These are phyloP conservation scores for Chironex yamaguchii DNA, from an alignment of 30 jellyfish, hydroid and myxozoan species.

Conservation along the genomic window DNA sequence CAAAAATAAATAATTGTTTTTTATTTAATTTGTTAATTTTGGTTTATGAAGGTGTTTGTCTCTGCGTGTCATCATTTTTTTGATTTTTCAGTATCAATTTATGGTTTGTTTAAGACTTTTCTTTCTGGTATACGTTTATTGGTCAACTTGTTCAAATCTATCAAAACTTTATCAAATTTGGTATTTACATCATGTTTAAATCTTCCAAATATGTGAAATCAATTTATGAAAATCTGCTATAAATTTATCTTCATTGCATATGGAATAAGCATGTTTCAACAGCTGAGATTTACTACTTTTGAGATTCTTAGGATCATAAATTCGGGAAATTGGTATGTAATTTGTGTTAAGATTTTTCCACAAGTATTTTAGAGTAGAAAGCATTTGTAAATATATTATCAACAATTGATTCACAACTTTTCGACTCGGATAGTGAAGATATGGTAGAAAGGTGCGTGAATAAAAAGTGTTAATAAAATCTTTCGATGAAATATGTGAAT, in stretches of 20 bases:
- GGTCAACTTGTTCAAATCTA: too few species aligned
- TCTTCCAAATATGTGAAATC: too few species aligned
- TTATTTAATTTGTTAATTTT: too few species aligned
- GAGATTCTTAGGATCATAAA: constrained; percentile 20
- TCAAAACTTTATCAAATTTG: too few species aligned
- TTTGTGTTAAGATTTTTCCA: constrained; percentile 42
- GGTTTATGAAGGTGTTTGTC: too few species aligned
- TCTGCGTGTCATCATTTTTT: constrained; percentile 22
- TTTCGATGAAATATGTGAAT: constrained; percentile 4
- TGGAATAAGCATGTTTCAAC: too few species aligned
- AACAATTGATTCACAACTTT: background rate
- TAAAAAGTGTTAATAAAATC: constrained; percentile 1
- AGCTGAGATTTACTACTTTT: background rate
- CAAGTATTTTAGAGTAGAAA: background rate
- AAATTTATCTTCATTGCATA: too few species aligned
- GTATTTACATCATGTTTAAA: too few species aligned
- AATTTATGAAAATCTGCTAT: too few species aligned
- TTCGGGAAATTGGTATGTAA: constrained; percentile 46
- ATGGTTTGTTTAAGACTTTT: constrained; percentile 25
- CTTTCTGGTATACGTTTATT: too few species aligned
- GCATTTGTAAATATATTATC: constrained; percentile 32
- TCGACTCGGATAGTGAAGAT: constrained; percentile 8
- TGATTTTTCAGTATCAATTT: constrained; percentile 8
- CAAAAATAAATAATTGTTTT: too few species aligned
- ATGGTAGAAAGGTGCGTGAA: background rate